Conservation (phyloP, 1,140 invertebrate genomes). For the Choristoneura fumiferana region DNA sequence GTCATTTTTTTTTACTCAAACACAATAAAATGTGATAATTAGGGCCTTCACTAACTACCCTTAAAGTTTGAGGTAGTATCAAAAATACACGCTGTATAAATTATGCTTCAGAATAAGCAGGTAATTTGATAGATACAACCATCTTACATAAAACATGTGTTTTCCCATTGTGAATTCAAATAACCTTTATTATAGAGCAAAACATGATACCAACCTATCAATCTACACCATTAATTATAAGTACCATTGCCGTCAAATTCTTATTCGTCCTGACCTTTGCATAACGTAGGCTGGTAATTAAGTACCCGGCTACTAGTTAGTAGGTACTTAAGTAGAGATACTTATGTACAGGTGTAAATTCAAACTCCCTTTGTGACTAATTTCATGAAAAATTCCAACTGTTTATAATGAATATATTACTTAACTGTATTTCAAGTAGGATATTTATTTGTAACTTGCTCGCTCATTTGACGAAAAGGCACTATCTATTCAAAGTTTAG, state of each 20-base stretch:
- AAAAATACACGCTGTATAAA: no score
- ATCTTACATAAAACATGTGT: background rate
- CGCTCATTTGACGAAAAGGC: no score
- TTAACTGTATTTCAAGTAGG: no score
- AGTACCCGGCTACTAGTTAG: background rate
- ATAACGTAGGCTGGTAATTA: background rate
- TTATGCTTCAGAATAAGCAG: no score
- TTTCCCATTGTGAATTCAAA: background rate
- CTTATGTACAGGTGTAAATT: background rate
- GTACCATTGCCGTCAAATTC: background rate
- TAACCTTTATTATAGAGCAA: background rate
- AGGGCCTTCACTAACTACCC: no score
- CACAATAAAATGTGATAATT: no score
- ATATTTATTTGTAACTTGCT: no score
- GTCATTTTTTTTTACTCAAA: no score
- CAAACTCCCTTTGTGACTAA: background rate
- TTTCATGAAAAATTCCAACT: background rate
- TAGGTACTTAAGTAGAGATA: background rate
- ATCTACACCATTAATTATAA: constrained; percentile 12
- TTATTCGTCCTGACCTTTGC: background rate
- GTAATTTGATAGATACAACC: no score
- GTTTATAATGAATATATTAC: no score
- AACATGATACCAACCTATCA: background rate
- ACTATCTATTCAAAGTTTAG: no score
- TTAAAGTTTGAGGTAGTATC: no score